Percentiles rank a stretch among this genome's conserved stretches.
Conservation (phyloP, 2,888 invertebrate genomes). For the Mechanitis mazaeus region DNA sequence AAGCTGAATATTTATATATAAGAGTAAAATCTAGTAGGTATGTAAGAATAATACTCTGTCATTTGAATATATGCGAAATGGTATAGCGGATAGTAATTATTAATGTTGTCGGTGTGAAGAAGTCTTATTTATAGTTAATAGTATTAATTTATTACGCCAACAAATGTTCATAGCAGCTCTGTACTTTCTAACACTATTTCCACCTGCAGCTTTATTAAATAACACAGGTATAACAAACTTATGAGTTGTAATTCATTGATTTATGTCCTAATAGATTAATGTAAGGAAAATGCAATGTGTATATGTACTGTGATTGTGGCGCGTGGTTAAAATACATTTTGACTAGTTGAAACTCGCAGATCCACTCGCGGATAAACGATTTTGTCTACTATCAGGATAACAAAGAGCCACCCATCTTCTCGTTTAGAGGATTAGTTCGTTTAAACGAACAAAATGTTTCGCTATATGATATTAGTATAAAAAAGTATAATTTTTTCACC, state of each 20-base stretch:
- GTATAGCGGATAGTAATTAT: conserved; percentile 21
- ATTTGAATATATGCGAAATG: conserved; percentile 16
- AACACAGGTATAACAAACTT: conserved; percentile 17
- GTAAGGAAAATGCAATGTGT: conserved; percentile 16
- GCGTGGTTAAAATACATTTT: too few species aligned
- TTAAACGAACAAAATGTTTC: too few species aligned
- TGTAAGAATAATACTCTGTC: too few species aligned
- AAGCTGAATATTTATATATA: too few species aligned
- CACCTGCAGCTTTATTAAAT: conserved; percentile 21
- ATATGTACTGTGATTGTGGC: conserved; percentile 1
- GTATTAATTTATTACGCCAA: conserved; percentile 28
- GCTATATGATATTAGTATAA: too few species aligned
- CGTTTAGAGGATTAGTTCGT: too few species aligned
- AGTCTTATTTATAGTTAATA: conserved; percentile 24
- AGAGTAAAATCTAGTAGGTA: too few species aligned
- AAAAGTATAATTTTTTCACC: too few species aligned
- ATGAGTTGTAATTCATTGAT: conserved; percentile 18
- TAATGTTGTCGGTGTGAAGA: conserved; percentile 23
- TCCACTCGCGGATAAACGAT: too few species aligned
- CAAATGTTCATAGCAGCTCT: conserved; percentile 25
- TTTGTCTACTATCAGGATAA: too few species aligned
- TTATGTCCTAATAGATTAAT: conserved; percentile 23
- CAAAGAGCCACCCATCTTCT: too few species aligned
- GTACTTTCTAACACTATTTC: conserved; percentile 31
- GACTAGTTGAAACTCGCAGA: too few species aligned